These are phyloP conservation scores for Metallyticus violacea DNA, from an alignment of 2,888 invertebrate species.

Conservation along the genomic window DNA sequence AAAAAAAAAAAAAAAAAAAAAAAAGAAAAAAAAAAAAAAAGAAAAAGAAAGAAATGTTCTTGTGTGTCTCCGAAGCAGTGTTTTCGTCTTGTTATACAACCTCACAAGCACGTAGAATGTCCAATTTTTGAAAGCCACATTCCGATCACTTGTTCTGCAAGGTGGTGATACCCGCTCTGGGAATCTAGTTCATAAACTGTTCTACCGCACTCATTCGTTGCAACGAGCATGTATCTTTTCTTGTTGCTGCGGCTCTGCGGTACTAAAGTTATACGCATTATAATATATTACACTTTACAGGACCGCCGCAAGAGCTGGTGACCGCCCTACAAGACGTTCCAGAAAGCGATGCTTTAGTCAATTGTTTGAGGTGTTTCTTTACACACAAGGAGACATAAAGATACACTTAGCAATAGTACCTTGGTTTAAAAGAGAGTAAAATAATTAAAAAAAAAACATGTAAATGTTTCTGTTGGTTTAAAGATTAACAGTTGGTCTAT, in stretches of 20 bases:
- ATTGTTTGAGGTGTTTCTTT: no score
- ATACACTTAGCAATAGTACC: no score
- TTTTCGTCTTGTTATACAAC: conserved; percentile 2
- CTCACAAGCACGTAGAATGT: neutral
- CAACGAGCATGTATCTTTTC: neutral
- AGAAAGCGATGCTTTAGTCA: neutral
- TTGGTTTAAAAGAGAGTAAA: no score
- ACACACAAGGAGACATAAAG: no score
- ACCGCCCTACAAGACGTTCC: neutral
- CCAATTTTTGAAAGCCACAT: conserved; percentile 13
- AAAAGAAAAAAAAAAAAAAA: no score
- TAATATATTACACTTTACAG: conserved; percentile 5
- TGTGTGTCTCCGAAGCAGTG: neutral
- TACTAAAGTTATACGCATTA: neutral
- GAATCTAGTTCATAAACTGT: conserved; percentile 14
- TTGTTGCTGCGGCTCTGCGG: neutral
- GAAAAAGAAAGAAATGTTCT: neutral
- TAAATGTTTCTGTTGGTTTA: no score
- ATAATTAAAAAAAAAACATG: no score
- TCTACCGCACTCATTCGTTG: neutral
- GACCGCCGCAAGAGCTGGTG: neutral
- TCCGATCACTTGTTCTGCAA: conserved; percentile 3
- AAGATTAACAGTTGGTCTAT: no score
- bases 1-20: no score
- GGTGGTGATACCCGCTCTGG: neutral